phyloP scores from a whole-genome alignment of 2,888 invertebrate species.

The Slavum lentiscoides region DNA sequence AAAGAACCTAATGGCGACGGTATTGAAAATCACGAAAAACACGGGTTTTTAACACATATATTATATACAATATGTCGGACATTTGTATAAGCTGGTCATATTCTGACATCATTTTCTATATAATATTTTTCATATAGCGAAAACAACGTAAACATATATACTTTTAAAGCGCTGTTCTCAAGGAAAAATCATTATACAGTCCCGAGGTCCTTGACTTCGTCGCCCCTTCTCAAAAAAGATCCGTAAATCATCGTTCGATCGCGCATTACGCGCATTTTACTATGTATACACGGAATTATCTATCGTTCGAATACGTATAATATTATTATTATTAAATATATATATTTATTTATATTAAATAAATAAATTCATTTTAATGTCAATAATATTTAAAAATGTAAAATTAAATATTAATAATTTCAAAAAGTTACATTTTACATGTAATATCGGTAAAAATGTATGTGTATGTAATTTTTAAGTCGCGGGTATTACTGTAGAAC shows the following conservation, averaged over 20 bases:
- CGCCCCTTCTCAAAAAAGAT: neutral
- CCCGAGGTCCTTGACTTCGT: neutral
- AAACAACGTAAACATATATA: neutral
- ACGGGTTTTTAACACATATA: neutral
- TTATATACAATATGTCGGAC: neutral
- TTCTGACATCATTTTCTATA: neutral
- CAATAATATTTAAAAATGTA: too few species aligned
- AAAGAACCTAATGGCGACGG: neutral
- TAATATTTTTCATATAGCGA: neutral
- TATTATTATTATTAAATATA: neutral
- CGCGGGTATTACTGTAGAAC: too few species aligned
- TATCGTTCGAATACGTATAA: neutral
- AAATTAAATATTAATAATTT: too few species aligned
- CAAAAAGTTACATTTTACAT: too few species aligned
- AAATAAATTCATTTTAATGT: too few species aligned
- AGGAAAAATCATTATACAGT: slow-evolving; percentile 21
- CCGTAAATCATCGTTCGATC: slow-evolving; percentile 17
- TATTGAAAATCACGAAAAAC: neutral
- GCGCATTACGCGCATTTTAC: neutral
- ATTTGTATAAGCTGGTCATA: slow-evolving; percentile 20
- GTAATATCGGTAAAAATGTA: too few species aligned
- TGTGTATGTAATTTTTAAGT: too few species aligned
- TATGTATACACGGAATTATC: neutral
- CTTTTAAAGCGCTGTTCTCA: slow-evolving; percentile 1
- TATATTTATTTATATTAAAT: too few species aligned